Evolutionary conservation across 2,113 vertebrate genomes (phyloP).

Genomic region (human (Homo sapiens)): GRCh38 chr3:171160501-171161000

Average conservation of each 20-base stretch:
- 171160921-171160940: neutral
- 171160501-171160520: neutral
- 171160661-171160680: neutral
- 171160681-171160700: rapidly evolving
- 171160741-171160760: neutral
- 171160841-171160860: neutral
- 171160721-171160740: neutral
- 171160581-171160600: neutral
- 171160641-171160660: neutral
- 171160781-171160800: slow-evolving; percentile 33
- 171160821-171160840: neutral
- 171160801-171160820: neutral
- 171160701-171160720: neutral
- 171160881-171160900: neutral
- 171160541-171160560: rapidly evolving
- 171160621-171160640: neutral
- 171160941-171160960: neutral
- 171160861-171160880: neutral
- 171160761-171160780: neutral
- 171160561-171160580: neutral
- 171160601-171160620: neutral
- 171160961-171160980: neutral
- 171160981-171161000: neutral
- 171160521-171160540: neutral
- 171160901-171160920: neutral